A percentile compares a stretch with the other conserved stretches of the same genome.
These are phyloP conservation scores for Amphibalanus amphitrite DNA, from an alignment of 1,140 invertebrate genomes.

Conservation along the genomic window DNA sequence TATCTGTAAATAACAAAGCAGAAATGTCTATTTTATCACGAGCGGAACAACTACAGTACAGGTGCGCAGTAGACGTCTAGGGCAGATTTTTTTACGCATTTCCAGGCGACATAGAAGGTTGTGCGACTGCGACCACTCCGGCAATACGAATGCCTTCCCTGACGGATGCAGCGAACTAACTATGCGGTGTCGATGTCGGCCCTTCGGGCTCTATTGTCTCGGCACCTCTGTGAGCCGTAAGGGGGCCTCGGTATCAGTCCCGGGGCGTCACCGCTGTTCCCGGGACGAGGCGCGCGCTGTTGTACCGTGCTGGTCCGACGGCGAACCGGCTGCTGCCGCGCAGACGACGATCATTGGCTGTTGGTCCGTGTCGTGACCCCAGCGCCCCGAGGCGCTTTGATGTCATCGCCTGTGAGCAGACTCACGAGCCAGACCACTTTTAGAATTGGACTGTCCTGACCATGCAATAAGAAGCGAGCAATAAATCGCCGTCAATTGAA, in stretches of 20 bases:
- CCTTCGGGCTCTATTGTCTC: not conserved
- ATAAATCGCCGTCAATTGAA: not conserved
- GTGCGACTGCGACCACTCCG: not conserved
- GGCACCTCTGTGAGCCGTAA: not conserved
- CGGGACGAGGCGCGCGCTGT: too few relatives aligned
- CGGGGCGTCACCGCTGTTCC: too few relatives aligned
- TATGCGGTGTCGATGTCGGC: not conserved
- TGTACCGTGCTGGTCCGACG: too few relatives aligned
- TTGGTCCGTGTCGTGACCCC: not conserved
- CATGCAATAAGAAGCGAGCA: constrained; percentile 1
- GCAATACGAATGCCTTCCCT: not conserved
- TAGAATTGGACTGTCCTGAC: not conserved
- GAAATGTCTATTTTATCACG: constrained; percentile 1
- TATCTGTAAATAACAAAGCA: not conserved
- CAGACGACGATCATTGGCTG: not conserved
- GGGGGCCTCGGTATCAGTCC: not conserved
- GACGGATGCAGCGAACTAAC: too few relatives aligned
- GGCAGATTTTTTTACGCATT: not conserved
- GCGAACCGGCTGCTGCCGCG: too few relatives aligned
- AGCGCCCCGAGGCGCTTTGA: too few relatives aligned
- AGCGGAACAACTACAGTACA: not conserved
- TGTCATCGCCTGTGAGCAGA: not conserved
- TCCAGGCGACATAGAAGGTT: not conserved
- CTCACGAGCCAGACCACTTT: not conserved
- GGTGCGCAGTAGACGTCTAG: not conserved